Evolutionary conservation across 2,888 invertebrate genomes (phyloP).

Genomic region (Parelbella ahira): DNA sequence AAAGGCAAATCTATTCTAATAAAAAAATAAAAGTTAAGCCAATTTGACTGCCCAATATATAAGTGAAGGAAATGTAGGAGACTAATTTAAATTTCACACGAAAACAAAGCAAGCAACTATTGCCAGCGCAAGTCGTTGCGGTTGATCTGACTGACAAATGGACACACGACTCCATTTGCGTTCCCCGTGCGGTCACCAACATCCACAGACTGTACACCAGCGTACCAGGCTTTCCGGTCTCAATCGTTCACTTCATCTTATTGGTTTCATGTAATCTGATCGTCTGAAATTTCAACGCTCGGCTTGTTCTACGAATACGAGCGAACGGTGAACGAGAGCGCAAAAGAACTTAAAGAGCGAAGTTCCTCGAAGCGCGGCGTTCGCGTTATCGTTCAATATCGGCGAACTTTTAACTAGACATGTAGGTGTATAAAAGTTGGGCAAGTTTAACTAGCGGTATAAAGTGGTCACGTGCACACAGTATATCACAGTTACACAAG

Average conservation of each 20-base stretch:
- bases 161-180: constrained; percentile 15
- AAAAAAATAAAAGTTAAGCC: too few species aligned
- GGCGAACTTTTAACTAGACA: constrained; percentile 24
- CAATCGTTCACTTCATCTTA: constrained; percentile 19
- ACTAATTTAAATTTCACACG: too few species aligned
- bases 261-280: constrained; percentile 18
- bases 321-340: neutral
- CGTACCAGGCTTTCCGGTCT: constrained; percentile 2
- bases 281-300: constrained; percentile 14
- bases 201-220: constrained; percentile 18
- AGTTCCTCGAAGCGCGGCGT: constrained; percentile 13
- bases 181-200: constrained; percentile 14
- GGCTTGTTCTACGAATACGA: constrained; percentile 2
- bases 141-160: constrained; percentile 14
- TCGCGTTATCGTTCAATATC: constrained; percentile 14
- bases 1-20: too few species aligned
- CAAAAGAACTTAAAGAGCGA: constrained; percentile 4
- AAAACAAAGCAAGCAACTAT: too few species aligned
- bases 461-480: constrained; percentile 38
- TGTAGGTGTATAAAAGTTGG: constrained; percentile 24
- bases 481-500: constrained; percentile 37
- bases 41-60: too few species aligned
- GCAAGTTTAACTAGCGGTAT: constrained; percentile 24
- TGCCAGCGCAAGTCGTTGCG: too few species aligned
- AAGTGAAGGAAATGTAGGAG: too few species aligned